Percentiles rank a stretch among this genome's conserved stretches.
Conservation (phyloP, 2,113 vertebrate species). For the cattle (Bos taurus) region DNA sequence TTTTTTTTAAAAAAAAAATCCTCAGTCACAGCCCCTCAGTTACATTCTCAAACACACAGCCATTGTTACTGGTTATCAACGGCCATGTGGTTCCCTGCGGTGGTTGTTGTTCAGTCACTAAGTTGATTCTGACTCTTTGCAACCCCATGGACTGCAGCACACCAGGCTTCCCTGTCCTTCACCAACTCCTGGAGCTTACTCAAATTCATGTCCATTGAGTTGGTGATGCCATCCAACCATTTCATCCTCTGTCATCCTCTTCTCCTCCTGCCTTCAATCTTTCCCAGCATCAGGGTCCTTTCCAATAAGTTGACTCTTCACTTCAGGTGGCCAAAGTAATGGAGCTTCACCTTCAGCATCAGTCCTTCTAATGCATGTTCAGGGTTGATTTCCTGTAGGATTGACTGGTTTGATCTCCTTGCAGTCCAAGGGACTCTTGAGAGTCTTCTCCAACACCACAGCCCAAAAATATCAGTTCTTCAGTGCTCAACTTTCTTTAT, state of each 20-base stretch:
- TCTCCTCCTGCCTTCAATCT: background rate
- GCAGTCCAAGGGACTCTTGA: background rate
- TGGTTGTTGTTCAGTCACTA: background rate
- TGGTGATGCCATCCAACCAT: background rate
- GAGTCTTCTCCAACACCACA: background rate
- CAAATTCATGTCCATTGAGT: background rate
- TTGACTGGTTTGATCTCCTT: background rate
- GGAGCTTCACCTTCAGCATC: background rate
- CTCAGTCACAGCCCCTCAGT: background rate
- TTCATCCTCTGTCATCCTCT: background rate
- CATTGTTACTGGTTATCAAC: background rate
- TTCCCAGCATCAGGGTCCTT: background rate
- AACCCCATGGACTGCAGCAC: background rate
- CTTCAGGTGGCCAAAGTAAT: background rate
- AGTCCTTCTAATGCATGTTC: background rate
- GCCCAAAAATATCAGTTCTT: background rate
- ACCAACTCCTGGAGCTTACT: background rate
- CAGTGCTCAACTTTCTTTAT: background rate
- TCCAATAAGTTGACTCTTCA: background rate
- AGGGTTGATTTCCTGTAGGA: background rate
- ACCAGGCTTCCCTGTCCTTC: background rate
- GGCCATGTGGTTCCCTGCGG: accelerated
- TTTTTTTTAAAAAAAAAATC: background rate
- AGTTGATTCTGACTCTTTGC: background rate
- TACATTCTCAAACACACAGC: background rate